phyloP scores from a whole-genome alignment of 2,113 vertebrate species.

The Takifugu bimaculatus region DNA sequence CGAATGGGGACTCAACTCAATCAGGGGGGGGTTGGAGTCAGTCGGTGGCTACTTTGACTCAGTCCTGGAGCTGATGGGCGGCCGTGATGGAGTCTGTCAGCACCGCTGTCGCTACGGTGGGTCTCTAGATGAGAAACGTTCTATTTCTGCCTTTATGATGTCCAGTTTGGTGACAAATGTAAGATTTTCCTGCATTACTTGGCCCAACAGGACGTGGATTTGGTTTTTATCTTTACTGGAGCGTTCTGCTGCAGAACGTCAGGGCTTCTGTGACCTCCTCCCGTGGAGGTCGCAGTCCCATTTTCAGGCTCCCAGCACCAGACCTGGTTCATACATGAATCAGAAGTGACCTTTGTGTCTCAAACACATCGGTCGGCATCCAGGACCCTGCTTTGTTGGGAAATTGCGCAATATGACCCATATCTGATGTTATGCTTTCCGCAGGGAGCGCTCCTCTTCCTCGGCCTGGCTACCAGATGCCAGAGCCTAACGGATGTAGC shows the following conservation, averaged over 20 bases:
- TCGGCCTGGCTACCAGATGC: constrained; percentile 82
- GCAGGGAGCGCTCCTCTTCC: constrained; percentile 86
- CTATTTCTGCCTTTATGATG: background rate
- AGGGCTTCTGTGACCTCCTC: no score
- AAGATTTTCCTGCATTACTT: no score
- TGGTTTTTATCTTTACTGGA: no score
- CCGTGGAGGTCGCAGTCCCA: constrained; percentile 15
- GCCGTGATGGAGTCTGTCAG: constrained; percentile 88
- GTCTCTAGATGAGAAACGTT: constrained; percentile 11
- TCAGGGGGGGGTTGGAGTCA: constrained; percentile 83
- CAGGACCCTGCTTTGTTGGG: background rate
- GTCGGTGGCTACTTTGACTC: constrained; percentile 90
- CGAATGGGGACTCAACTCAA: constrained; percentile 83
- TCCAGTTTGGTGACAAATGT: no score
- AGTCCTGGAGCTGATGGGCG: constrained; percentile 87
- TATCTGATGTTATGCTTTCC: background rate
- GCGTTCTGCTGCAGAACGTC: no score
- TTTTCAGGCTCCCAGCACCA: background rate
- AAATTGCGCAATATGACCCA: constrained; percentile 12
- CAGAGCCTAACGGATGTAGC: constrained; percentile 87
- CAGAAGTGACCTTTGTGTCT: background rate
- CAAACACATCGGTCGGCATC: background rate
- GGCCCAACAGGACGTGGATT: no score
- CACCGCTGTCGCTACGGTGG: constrained; percentile 87
- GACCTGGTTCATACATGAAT: constrained; percentile 1